These are phyloP conservation scores for Mico argentatus DNA, from an alignment of 2,797 vertebrate species.

Conservation along the genomic window DNA sequence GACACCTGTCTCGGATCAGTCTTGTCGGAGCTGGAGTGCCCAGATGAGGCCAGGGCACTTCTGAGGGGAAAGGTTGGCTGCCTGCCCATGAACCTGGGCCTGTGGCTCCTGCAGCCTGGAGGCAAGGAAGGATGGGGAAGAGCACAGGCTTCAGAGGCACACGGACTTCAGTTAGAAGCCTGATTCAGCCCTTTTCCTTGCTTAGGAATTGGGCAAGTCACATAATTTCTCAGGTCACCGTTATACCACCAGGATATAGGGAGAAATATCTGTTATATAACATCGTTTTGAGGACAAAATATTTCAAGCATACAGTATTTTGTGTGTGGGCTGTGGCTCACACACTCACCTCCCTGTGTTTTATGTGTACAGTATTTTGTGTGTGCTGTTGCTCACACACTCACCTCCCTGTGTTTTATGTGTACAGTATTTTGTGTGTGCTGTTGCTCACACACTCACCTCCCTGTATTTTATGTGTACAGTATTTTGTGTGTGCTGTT, in stretches of 20 bases:
- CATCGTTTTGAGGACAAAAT: not conserved
- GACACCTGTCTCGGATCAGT: not conserved
- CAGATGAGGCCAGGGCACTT: not conserved
- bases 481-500: not conserved
- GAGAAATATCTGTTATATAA: not conserved
- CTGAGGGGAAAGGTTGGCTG: not conserved
- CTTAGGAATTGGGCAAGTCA: not conserved
- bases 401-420: no score
- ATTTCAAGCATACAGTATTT: no score
- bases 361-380: no score
- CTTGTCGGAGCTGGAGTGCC: not conserved
- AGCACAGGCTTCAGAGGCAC: not conserved
- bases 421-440: no score
- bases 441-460: not conserved
- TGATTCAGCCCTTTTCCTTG: not conserved
- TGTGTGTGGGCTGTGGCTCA: no score
- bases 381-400: no score
- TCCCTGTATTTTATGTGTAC: not conserved
- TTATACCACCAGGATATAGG: not conserved
- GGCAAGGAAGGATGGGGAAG: not conserved
- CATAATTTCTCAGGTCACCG: not conserved
- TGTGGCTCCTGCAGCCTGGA: not conserved
- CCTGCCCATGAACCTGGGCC: not conserved
- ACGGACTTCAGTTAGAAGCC: not conserved
- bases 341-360: no score